Base-by-base conservation (phyloP, 2,888 invertebrate species). In the Ypsolopha scabrella region DNA sequence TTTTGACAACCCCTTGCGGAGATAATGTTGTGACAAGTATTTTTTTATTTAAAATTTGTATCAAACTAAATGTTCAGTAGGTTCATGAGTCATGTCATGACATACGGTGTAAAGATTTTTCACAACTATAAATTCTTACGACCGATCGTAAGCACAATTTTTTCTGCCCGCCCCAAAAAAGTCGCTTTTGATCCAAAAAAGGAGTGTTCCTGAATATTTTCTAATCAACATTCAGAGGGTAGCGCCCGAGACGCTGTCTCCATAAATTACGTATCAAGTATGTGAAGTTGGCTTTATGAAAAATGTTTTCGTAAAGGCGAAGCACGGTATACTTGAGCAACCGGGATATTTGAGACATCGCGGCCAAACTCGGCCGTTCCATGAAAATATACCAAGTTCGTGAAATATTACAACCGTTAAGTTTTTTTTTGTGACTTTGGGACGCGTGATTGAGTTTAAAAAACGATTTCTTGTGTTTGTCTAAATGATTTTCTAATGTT, bases 221-320 rank as follows among this genome's bases (percentile, higher is more conserved):
- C 75, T 79, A 75, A 82, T 82, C 77, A 81, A 75, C 72, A 82
- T 83, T 80, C 76, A 81, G 76, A 77, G 54, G 66, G 70, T 72
- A 71, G 60, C 63, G 65, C 65, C 62, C 56, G 66, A 65, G 67
- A 65, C 71, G 72, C 70, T 79, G 80, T 82, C 80, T 76, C 70
- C 75, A 81, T 82, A 83, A 82, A 83, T 82, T 80, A 80, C 75
- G 70, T 79, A 81, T 80, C 79, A 80, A 80, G 77, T 73, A 75
- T 79, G 73, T 76, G 75, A 65, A 70, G 72, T 70, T 24, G 72
- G 72, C 72, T 72, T 77, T 82, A 82, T 82, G 80, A 83, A 82
- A 83, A 82, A 82, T 82, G 76, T 78, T 80, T 75, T 72, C 67
- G 68, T 68, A 65, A 68, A 61, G 64, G 58, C 60, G 10, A 11